Evolutionary conservation across 2,888 invertebrate species (phyloP), one percentile per base, ranked within the genome.

Genomic region (Bimastos eiseni): DNA sequence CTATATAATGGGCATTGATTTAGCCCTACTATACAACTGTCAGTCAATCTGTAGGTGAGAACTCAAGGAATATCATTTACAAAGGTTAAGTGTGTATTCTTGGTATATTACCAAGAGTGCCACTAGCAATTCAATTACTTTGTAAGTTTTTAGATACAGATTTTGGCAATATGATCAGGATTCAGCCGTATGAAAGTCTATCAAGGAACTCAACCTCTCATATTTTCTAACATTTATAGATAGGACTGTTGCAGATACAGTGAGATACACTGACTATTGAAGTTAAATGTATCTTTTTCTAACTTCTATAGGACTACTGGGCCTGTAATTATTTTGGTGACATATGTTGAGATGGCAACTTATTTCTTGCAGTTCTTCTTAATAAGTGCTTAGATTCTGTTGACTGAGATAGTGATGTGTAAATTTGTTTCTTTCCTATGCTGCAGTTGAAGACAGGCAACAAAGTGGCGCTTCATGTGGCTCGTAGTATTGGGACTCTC

Each of bases 401-500:
- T 70, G 70, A 70, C 70, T n/a, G 55, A 55, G 24, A 44, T 17
- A 44, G 44, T 30, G 2, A 30, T 55, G 24, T 55, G 55, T 11
- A 2, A 30, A n/a, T 21, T 70, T 49, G 15, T 36, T 8, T 86
- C 36, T 86, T 30, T 86, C 36, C 1, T 6, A 11, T 36, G n/a
- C n/a, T 86, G 83, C 21, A 70, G 90, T 30, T 70, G 90, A 37
- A 55, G 15, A 34, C 90, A 41, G 89, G 89, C 83, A 88, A 83
- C 84, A 91, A 89, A 89, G 91, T 92, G 33, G 90, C 91, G 36
- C 83, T 91, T 17, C 92, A 92, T 86, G 41, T 92, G 36, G 55
- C 90, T 44, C 89, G 92, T 5, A 37, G 89, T 86, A 89, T 92
- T 44, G 92, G 92, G 37, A 89, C 91, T 3, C 36, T 91, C n/a